Base-by-base conservation (phyloP, 2,888 invertebrate genomes). In the Cryptophagus acutangulus region DNA sequence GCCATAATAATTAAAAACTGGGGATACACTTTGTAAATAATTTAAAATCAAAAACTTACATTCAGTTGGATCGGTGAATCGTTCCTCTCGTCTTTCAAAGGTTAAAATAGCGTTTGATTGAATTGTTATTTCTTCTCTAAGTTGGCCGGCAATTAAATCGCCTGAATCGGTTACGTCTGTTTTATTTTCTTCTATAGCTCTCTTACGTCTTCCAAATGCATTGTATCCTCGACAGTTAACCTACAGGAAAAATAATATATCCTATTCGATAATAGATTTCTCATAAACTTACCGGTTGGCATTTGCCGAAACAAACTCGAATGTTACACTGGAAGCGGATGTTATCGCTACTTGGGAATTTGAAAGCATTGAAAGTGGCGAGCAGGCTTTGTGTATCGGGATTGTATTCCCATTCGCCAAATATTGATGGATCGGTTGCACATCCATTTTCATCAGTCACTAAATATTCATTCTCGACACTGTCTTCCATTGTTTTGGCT, bases 301-400 rank as follows among this genome's bases (percentile, higher is more conserved):
- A 94, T 72, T 84, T 87, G 66, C 92, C 92, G 63, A 93, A 93
- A 76, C 93, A 93, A 6, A 94, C 92, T 45, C 92, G 78, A 58
- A 93, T 91, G 67, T 93, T 93, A 68, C 93, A 93, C 69, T 93
- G 93, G 87, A 94, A 93, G 69, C 89, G 74, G 58, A 93, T 90
- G 62, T 89, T 92, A 62, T 93, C 92, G 61, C 91, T 91, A 57
- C 87, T 89, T 1, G 93, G 93, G 80, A 93, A 94, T 65, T 93
- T 93, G 69, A 93, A 93, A 2, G 92, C 93, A 65, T 91, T 91
- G 70, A 94, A 93, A 56, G 86, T 83, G 48, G 92, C 92, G 63
- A 87, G 74, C 37, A 94, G 71, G 13, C 88, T 84, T 65, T 89
- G 89, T 36, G 85, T 84, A 45, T 90, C 89, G 13, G 84, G 78